Conservation (phyloP, 2,113 vertebrate species). For the Archilochus colubris region DNA sequence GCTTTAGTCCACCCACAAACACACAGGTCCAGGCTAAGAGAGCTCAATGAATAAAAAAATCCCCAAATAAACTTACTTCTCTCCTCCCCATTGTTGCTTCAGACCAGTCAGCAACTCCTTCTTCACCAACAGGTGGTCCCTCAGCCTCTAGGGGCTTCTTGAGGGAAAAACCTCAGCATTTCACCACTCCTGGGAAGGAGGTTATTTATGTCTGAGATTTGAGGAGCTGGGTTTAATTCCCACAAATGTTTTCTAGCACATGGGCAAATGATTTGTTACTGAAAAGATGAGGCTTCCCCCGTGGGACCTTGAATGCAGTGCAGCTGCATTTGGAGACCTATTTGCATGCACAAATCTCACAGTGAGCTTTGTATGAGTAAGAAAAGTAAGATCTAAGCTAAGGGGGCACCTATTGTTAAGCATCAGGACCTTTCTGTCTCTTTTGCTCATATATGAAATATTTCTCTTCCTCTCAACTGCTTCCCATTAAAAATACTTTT, state of each 20-base stretch:
- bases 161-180: not conserved
- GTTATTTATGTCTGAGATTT: not conserved
- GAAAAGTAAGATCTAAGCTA: slow-evolving; percentile 11
- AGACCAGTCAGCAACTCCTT: not conserved
- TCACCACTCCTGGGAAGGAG: not conserved
- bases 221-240: not conserved
- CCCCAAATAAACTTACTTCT: not conserved
- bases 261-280: not conserved
- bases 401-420: not conserved
- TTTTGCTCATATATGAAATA: not conserved
- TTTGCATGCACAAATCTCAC: not conserved
- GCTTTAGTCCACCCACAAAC: not conserved
- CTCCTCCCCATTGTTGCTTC: not conserved
- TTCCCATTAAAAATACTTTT: not conserved
- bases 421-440: not conserved
- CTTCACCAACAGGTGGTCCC: not conserved
- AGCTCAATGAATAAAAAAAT: not conserved
- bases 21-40: not conserved
- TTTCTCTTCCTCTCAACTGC: slow-evolving; percentile 29
- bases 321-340: not conserved
- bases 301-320: not conserved
- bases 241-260: not conserved
- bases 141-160: not conserved
- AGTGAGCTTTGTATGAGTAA: not conserved
- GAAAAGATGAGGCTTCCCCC: not conserved